phyloP scores from a whole-genome alignment of 35 echinoderm and acorn worm genomes.

The Acanthaster planci region DNA sequence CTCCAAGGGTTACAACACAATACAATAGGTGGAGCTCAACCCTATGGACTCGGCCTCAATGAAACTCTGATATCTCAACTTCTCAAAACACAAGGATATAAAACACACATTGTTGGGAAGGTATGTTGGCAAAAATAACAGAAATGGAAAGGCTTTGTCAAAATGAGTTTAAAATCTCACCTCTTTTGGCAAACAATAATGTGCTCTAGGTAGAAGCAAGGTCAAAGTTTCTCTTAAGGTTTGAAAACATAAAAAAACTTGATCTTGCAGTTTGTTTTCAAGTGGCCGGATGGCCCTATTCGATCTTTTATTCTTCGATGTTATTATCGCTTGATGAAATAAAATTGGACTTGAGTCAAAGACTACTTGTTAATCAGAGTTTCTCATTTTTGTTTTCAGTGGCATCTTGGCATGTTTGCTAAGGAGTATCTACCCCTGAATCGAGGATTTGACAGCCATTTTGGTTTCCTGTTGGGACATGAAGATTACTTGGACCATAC shows the following conservation, averaged over 20 bases:
- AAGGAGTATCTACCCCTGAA: conserved; percentile 74
- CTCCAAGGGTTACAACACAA: conserved; percentile 79
- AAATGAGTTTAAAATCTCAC: no score
- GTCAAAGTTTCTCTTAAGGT: background rate
- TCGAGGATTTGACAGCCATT: conserved; percentile 88
- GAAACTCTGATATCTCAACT: conserved; percentile 80
- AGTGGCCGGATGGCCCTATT: no score
- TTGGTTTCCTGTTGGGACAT: conserved; percentile 85
- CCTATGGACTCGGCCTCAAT: conserved; percentile 76
- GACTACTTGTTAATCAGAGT: no score
- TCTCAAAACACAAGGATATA: conserved; percentile 68
- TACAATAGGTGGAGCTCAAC: conserved; percentile 63
- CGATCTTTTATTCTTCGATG: no score
- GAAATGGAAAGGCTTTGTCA: no score
- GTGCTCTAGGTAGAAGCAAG: background rate
- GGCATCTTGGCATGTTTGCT: conserved; percentile 91
- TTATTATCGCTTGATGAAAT: no score
- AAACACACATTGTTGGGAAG: conserved; percentile 93
- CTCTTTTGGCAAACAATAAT: no score
- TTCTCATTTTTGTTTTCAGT: conserved; percentile 46
- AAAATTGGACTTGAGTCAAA: no score
- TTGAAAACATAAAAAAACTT: background rate
- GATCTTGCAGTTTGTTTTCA: no score
- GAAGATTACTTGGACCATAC: conserved; percentile 84
- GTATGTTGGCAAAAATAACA: conserved; percentile 7